Evolutionary conservation across 2,888 invertebrate species (phyloP), one percentile per base, ranked within the genome.

Genomic region (Lepidocyrtinus sp.): DNA sequence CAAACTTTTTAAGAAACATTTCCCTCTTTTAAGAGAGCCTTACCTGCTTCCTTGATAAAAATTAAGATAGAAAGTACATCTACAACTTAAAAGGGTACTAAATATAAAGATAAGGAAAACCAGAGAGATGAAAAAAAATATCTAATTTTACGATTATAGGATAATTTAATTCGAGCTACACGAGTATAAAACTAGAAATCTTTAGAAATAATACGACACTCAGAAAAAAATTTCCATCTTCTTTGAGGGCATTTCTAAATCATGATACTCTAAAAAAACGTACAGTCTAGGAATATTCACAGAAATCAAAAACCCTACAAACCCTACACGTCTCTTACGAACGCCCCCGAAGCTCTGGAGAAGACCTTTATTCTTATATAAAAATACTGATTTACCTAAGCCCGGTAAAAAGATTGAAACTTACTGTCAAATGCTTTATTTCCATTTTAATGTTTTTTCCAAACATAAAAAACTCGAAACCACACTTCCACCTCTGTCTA

Each of bases 161-260:
- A 85, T 83, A 83, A 85, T 85, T 83, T 85, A 82, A 83, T 84
- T 83, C 82, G 71, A 75, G 72, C 72, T 78, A 81, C 81, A 81
- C 83, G 83, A 83, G 79, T 83, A 80, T 63, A 55, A 36, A 36
- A 36, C 5, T n/a, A n/a, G n/a, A n/a, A n/a, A n/a, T n/a, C n/a
- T n/a, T n/a, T n/a, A n/a, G n/a, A n/a, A n/a, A n/a, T n/a, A n/a
- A n/a, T n/a, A n/a, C n/a, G n/a, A n/a, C n/a, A n/a, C n/a, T n/a
- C n/a, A n/a, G n/a, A n/a, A n/a, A n/a, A n/a, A n/a, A n/a, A n/a
- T n/a, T n/a, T n/a, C n/a, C n/a, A n/a, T n/a, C n/a, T n/a, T n/a
- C n/a, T n/a, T n/a, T n/a, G n/a, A n/a, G n/a, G n/a, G n/a, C n/a
- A n/a, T n/a, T n/a, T n/a, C n/a, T n/a, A n/a, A n/a, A n/a, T n/a